A percentile compares a stretch with the other conserved stretches of the same genome.
Conservation (phyloP, 2,113 vertebrate genomes). For the Gopherus evgoodei region DNA sequence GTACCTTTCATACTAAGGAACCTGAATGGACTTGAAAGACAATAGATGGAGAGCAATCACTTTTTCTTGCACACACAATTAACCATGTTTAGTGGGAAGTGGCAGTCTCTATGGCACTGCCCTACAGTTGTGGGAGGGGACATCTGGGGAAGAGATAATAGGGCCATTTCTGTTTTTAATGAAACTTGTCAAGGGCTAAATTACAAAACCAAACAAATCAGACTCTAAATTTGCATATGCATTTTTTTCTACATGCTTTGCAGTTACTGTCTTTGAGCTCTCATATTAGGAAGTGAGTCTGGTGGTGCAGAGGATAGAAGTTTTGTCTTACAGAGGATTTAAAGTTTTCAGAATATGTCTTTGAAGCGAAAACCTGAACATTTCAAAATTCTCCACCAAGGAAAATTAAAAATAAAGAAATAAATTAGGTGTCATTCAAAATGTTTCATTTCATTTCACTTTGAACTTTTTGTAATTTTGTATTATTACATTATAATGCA, state of each 20-base stretch:
- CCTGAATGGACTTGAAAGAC: background rate
- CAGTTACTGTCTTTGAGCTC: background rate
- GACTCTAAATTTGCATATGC: background rate
- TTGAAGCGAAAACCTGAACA: background rate
- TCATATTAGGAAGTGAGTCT: background rate
- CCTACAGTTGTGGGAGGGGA: background rate
- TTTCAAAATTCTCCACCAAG: background rate
- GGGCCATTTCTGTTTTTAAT: background rate
- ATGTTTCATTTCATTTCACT: background rate
- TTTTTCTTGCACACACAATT: background rate
- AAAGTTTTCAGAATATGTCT: background rate
- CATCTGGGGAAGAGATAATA: background rate
- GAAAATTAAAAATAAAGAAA: background rate
- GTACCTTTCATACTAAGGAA: conserved; percentile 42
- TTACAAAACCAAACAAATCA: background rate
- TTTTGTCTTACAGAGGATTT: background rate
- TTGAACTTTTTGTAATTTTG: background rate
- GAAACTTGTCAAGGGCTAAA: background rate
- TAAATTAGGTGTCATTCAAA: background rate
- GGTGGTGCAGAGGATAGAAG: background rate
- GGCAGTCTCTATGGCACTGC: background rate
- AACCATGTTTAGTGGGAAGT: background rate
- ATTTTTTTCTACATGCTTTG: background rate
- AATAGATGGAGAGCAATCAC: background rate
- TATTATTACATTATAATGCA: background rate